These are phyloP conservation scores for Mnemiopsis leidyi DNA, from an alignment of 37 sponge, comb jelly and placozoan genomes.

Conservation along the genomic window DNA sequence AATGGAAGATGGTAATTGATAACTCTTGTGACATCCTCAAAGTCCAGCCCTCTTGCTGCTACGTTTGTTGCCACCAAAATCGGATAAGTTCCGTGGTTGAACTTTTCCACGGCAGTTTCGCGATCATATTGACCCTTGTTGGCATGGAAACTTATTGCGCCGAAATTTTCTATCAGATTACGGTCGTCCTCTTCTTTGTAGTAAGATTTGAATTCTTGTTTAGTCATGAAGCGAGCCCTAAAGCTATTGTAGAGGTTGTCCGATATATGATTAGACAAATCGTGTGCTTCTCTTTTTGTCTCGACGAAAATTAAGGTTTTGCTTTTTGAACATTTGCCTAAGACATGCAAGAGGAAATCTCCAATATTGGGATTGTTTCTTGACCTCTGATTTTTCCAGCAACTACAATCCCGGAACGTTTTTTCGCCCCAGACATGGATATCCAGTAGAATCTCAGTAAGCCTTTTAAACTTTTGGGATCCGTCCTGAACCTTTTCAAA, in stretches of 20 bases:
- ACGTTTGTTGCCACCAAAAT: constrained; percentile 93
- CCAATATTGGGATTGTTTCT: neutral
- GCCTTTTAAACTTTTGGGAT: neutral
- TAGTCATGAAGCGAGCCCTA: neutral
- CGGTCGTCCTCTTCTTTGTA: neutral
- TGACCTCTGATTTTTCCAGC: neutral
- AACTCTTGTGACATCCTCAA: constrained; percentile 87
- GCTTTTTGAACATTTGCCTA: neutral
- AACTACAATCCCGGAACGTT: neutral
- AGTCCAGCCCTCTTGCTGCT: constrained; percentile 93
- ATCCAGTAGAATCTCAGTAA: constrained; percentile 16
- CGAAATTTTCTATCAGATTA: neutral
- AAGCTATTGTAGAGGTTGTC: neutral
- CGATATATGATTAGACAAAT: neutral
- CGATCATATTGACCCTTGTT: constrained; percentile 84
- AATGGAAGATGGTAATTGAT: constrained; percentile 90
- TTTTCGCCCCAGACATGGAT: neutral
- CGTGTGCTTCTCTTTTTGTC: neutral
- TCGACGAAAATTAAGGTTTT: constrained; percentile 26
- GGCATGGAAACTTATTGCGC: neutral
- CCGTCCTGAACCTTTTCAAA: neutral
- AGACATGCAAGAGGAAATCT: neutral
- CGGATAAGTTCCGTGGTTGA: constrained; percentile 76
- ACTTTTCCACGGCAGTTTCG: constrained; percentile 82
- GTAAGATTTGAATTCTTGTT: neutral